Conservation (phyloP, 2,888 invertebrate species). For the Microchrysa polita region DNA sequence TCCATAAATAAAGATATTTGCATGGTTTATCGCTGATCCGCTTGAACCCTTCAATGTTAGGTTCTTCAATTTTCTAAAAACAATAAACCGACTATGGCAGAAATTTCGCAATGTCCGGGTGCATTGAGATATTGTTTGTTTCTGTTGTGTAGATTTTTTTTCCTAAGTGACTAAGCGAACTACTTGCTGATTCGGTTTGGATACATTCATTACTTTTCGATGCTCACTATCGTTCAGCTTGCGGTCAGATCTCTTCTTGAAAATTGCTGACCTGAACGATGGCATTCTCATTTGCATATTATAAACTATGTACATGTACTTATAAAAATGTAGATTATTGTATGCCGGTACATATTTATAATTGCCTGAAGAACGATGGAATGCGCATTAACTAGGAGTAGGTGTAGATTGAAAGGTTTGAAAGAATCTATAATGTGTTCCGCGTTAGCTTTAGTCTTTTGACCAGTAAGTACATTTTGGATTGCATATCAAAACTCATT, state of each 20-base stretch:
- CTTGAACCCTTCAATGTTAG: neutral
- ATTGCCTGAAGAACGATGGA: no score
- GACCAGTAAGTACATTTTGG: no score
- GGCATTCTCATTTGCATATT: conserved; percentile 29
- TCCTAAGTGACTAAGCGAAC: neutral
- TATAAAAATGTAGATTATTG: no score
- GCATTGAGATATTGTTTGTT: neutral
- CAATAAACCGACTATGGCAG: conserved; percentile 34
- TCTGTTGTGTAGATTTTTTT: neutral
- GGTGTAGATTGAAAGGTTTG: no score
- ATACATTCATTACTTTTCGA: no score
- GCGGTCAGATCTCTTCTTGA: neutral
- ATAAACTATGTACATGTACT: neutral
- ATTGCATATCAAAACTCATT: no score
- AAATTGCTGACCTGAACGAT: conserved; percentile 4
- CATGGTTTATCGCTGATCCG: conserved; percentile 27
- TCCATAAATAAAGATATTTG: conserved; percentile 27
- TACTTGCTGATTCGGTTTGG: no score
- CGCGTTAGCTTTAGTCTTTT: no score
- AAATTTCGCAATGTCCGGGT: conserved; percentile 29
- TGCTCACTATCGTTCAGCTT: neutral
- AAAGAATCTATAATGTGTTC: no score
- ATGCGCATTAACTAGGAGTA: no score
- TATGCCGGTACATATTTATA: no score
- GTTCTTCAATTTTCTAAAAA: conserved; percentile 21